These are phyloP conservation scores for Poicephalus meyeri DNA, from an alignment of 2,113 vertebrate genomes.

Conservation along the genomic window DNA sequence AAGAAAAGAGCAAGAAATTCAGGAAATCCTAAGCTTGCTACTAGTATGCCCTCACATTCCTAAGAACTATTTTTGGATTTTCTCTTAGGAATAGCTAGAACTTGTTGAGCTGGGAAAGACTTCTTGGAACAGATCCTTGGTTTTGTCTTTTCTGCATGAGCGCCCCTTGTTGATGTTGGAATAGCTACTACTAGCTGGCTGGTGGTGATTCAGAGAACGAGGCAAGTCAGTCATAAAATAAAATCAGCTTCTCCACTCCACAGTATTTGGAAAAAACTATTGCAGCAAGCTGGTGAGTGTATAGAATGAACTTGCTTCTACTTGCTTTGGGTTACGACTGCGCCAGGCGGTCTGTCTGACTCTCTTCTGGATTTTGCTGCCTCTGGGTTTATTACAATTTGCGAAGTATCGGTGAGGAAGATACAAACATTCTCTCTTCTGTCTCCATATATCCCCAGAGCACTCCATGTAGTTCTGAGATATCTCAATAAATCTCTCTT, in stretches of 20 bases:
- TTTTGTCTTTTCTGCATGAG: constrained; percentile 58
- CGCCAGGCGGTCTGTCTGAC: background rate
- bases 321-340: background rate
- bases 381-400: background rate
- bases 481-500: background rate
- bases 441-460: too few species aligned
- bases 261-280: background rate
- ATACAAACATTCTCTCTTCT: background rate
- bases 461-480: background rate
- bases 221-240: constrained; percentile 10
- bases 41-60: constrained; percentile 49
- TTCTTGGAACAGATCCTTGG: constrained; percentile 48
- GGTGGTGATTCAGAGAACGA: constrained; percentile 32
- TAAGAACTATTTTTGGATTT: constrained; percentile 43
- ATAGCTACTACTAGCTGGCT: background rate
- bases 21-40: constrained; percentile 54
- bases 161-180: constrained; percentile 51
- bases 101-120: constrained; percentile 64
- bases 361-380: background rate
- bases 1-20: constrained; percentile 29
- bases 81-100: constrained; percentile 57
- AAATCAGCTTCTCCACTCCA: background rate
- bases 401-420: background rate
- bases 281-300: background rate
- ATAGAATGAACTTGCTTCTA: background rate